Percentiles rank a stretch among this genome's conserved stretches.
These are phyloP conservation scores for Spatula versicolor DNA, from an alignment of 2,797 vertebrate species.

Conservation along the genomic window DNA sequence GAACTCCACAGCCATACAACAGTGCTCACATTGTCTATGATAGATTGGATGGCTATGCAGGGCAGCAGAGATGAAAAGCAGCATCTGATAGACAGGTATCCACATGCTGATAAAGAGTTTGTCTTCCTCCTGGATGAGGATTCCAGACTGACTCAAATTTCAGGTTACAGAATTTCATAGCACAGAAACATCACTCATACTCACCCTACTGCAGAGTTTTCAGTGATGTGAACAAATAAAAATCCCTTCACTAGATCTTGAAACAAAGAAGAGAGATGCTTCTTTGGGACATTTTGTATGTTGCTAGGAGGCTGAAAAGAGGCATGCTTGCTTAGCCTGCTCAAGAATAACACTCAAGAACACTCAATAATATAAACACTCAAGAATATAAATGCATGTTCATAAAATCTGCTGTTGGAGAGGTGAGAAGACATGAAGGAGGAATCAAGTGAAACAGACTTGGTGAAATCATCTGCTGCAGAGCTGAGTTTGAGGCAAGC, in stretches of 20 bases:
- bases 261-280: neutral
- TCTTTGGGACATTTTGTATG: neutral
- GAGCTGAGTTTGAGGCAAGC: neutral
- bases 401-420: neutral
- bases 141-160: neutral
- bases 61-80: neutral
- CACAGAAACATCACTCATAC: neutral
- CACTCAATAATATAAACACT: neutral
- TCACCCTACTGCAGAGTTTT: neutral
- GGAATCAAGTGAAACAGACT: neutral
- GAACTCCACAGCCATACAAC: neutral
- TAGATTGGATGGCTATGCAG: neutral
- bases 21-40: neutral
- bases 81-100: neutral
- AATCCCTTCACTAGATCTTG: neutral
- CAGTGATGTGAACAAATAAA: neutral
- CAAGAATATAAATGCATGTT: fast-evolving
- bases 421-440: neutral
- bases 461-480: neutral
- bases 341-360: neutral
- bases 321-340: neutral
- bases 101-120: neutral
- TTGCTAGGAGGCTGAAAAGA: neutral
- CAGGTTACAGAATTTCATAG: neutral
- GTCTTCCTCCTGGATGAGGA: neutral